Evolutionary conservation across 2,113 vertebrate genomes (phyloP).

Genomic region (cattle (Bos taurus)): ARS-UCD2.0 NC_037335.1:41197501-41198000

Average conservation of each 20-base stretch:
- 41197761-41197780: background rate
- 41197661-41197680: background rate
- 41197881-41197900: background rate
- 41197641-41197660: background rate
- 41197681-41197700: background rate
- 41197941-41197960: constrained; percentile 5
- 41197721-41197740: background rate
- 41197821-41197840: constrained; percentile 29
- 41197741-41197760: constrained; percentile 4
- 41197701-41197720: constrained; percentile 1
- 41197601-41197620: too few species aligned
- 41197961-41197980: constrained; percentile 37
- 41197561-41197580: too few species aligned
- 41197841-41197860: background rate
- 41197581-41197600: too few species aligned
- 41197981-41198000: background rate
- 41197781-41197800: background rate
- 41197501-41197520: too few species aligned
- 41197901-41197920: background rate
- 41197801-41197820: constrained; percentile 25
- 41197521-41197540: too few species aligned
- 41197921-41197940: constrained; percentile 4
- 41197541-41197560: too few species aligned
- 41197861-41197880: background rate
- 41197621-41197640: background rate